Evolutionary conservation across 2,113 vertebrate species (phyloP).

Genomic region (Coryphaenoides rupestris): DNA sequence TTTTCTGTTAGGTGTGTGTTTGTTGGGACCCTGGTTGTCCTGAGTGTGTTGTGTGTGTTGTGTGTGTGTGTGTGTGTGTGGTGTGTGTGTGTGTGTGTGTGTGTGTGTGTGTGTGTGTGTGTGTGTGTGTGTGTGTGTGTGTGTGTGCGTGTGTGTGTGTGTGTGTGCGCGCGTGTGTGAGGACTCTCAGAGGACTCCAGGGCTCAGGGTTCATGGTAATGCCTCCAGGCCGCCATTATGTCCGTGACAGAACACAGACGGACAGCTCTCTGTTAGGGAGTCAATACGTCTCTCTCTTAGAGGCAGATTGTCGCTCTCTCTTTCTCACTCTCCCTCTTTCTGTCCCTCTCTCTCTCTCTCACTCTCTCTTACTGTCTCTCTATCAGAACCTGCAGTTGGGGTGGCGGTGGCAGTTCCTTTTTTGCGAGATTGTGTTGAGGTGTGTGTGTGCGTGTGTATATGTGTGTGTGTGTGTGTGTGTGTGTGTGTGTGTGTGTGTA

Average conservation of each 20-base stretch:
- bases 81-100: no score
- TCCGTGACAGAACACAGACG: not conserved
- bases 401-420: constrained; percentile 70
- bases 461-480: constrained; percentile 33
- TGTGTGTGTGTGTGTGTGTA: constrained; percentile 50
- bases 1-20: no score
- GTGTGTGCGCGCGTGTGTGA: no score
- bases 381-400: constrained; percentile 60
- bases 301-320: no score
- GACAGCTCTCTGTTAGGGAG: not conserved
- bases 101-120: no score
- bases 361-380: constrained; percentile 27
- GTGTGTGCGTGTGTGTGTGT: no score
- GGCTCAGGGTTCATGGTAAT: not conserved
- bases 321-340: no score
- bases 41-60: no score
- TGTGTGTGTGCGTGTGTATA: not conserved
- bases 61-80: no score
- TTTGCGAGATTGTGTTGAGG: constrained; percentile 44
- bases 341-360: not conserved
- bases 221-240: not conserved
- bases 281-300: not conserved
- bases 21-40: no score
- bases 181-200: not conserved
- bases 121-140: no score